phyloP scores from a whole-genome alignment of 2,797 vertebrate species.

The Leucoraja ocellata region DNA sequence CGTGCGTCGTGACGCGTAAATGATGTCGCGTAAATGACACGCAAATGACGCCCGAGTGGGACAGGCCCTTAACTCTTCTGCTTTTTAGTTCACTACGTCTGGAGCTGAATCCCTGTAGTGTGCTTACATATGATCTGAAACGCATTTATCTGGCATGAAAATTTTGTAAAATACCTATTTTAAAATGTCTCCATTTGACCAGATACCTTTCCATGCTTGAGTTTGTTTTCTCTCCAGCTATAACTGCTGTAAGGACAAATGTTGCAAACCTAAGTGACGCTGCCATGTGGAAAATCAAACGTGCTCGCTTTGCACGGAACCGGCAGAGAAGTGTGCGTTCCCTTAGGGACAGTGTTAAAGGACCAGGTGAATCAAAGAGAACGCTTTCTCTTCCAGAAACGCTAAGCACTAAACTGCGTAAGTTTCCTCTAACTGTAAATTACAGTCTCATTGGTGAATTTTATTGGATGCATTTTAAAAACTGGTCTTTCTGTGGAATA shows the following conservation, averaged over 20 bases:
- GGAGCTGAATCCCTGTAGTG: neutral
- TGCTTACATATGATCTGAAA: neutral
- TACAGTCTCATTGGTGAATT: constrained; percentile 46
- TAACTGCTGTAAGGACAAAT: constrained; percentile 93
- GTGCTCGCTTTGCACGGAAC: constrained; percentile 92
- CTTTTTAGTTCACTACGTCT: neutral
- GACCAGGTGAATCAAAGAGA: constrained; percentile 80
- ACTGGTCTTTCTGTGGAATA: neutral
- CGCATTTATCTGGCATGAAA: too few species aligned
- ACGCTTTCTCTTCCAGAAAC: constrained; percentile 92
- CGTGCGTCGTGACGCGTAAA: too few species aligned
- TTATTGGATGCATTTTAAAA: constrained; percentile 43
- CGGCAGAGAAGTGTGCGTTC: constrained; percentile 93
- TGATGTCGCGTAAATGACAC: too few species aligned
- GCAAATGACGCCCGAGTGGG: too few species aligned
- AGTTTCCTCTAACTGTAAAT: constrained; percentile 58
- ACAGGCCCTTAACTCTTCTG: neutral
- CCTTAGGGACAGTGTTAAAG: constrained; percentile 88
- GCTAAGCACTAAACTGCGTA: constrained; percentile 85
- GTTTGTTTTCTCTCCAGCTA: constrained; percentile 60
- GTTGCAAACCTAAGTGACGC: constrained; percentile 94
- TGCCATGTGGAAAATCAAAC: constrained; percentile 94
- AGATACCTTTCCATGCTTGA: neutral
- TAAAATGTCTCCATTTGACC: neutral
- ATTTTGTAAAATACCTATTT: neutral